Conservation (phyloP, 2,797 vertebrate species). For the Arctocebus calabarensis region DNA sequence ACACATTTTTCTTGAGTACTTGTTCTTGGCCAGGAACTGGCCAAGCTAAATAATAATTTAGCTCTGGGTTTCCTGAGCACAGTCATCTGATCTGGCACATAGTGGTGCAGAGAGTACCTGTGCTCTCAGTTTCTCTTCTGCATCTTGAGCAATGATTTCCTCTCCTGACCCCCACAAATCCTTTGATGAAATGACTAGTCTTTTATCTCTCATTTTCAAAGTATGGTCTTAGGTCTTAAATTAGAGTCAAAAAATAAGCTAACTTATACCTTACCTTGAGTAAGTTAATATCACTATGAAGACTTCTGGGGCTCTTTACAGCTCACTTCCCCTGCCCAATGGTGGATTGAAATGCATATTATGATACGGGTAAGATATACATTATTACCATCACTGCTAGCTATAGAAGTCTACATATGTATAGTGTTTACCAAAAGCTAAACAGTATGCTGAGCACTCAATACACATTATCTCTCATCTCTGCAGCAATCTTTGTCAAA, state of each 20-base stretch:
- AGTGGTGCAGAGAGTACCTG: neutral
- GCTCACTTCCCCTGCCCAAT: neutral
- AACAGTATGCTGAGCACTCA: neutral
- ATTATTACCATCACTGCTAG: neutral
- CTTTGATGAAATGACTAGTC: neutral
- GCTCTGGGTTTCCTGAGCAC: neutral
- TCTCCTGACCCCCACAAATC: neutral
- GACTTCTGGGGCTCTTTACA: neutral
- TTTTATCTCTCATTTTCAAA: neutral
- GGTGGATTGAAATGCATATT: neutral
- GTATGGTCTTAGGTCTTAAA: neutral
- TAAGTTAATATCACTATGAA: neutral
- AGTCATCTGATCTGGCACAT: neutral
- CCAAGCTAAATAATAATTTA: neutral
- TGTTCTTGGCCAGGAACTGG: neutral
- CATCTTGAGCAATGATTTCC: neutral
- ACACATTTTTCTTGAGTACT: neutral
- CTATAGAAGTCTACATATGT: neutral
- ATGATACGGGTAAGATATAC: neutral
- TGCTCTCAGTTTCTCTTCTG: neutral
- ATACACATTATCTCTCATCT: neutral
- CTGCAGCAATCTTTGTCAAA: neutral
- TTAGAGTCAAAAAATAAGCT: neutral
- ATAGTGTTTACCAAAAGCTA: neutral
- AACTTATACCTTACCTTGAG: constrained; percentile 2